These are phyloP conservation scores for Latrodectus geometricus DNA, from an alignment of 1,140 invertebrate species.

Conservation along the genomic window DNA sequence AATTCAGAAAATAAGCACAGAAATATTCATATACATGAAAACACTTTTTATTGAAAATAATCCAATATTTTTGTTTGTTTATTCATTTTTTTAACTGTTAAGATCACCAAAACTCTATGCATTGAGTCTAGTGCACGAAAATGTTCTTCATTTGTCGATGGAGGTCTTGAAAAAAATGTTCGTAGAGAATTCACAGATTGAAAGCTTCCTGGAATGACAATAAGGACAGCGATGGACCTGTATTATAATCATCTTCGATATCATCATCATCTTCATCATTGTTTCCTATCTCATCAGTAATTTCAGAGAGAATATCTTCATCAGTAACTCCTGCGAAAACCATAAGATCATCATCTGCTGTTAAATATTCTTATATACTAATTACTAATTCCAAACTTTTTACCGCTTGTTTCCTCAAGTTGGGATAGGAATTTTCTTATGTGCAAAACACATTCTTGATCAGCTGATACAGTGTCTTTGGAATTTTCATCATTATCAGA, in stretches of 20 bases:
- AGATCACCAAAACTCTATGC: background rate
- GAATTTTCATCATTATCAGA: conserved; percentile 10
- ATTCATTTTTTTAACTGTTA: conserved; percentile 12
- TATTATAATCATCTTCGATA: too few relatives aligned
- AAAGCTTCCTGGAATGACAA: too few relatives aligned
- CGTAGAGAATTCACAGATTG: conserved; percentile 8
- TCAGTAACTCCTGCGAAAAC: too few relatives aligned
- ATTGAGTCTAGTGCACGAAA: conserved; percentile 13
- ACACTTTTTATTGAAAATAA: background rate
- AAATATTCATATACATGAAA: background rate
- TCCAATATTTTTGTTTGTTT: conserved; percentile 8
- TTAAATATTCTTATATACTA: too few relatives aligned
- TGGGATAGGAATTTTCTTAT: conserved; percentile 3
- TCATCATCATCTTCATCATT: too few relatives aligned
- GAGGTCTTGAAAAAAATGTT: conserved; percentile 11
- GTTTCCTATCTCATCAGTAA: too few relatives aligned
- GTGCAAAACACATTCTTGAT: conserved; percentile 13
- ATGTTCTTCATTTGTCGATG: conserved; percentile 4
- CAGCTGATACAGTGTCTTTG: too few relatives aligned
- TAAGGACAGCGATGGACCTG: too few relatives aligned
- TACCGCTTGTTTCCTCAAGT: conserved; percentile 8
- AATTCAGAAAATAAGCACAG: background rate
- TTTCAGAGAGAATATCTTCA: too few relatives aligned
- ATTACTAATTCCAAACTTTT: conserved; percentile 1
- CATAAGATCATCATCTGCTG: too few relatives aligned